Base-by-base conservation (phyloP, 2,888 invertebrate genomes). In the Teleiodes luculella region DNA sequence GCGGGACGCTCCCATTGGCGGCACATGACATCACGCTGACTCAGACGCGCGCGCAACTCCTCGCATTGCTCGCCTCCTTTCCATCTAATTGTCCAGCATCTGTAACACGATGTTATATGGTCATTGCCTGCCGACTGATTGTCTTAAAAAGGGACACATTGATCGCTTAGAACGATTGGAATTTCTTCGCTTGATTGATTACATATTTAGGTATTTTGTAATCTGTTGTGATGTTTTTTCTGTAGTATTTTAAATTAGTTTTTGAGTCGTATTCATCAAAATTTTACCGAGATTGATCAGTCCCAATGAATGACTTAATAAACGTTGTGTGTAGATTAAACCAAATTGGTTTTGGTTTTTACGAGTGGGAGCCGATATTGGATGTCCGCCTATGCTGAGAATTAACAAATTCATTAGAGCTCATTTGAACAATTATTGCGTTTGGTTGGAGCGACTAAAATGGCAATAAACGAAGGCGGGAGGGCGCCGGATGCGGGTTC, bases 11-110 rank as follows among this genome's bases (percentile, higher is more conserved):
- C 82, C 83, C 78, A 81, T 83, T 77, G 73, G 70, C 65, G 66
- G 70, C 66, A 60, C 62, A 83, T 87, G 87, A 87, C 85, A 85
- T 88, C 86, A 87, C 83, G 81, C 78, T 86, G 86, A 86, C 70
- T 86, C 86, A 85, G 74, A n/a, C 64, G 61, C 62, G 55, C 65
- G 61, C 60, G 62, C 67, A n/a, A n/a, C n/a, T n/a, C n/a, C n/a
- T 63, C 67, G 57, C 58, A 53, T 54, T 58, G 53, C 55, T 57
- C 65, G 68, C 67, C 64, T 69, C 64, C 70, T 72, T 70, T 69
- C 74, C 71, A 52, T 63, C 63, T 71, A 68, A 69, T 74, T 72
- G 65, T 64, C 64, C 63, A 58, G 65, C 76, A 79, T 80, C 81
- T 82, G 80, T 70, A 81, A 81, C 65, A 79, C 55, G 58, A 58